Conservation (phyloP, 92 coral and sea anemone genomes). For the Palythoa grandis region DNA sequence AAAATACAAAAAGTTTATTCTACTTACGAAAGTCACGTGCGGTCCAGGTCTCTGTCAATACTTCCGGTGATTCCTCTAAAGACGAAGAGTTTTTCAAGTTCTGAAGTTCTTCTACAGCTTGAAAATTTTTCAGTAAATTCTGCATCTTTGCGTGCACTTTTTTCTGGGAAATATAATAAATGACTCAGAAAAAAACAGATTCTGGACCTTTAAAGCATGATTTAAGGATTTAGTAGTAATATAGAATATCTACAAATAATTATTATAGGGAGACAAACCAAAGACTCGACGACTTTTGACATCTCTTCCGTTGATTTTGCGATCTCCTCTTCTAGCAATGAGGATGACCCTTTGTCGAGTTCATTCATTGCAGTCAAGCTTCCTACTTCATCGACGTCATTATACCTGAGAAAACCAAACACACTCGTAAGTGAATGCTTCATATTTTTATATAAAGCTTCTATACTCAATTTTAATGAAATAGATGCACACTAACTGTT, state of each 20-base stretch:
- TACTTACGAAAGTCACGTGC: conserved; percentile 82
- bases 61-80: conserved; percentile 25
- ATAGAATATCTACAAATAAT: neutral
- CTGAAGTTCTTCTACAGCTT: conserved; percentile 73
- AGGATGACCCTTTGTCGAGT: conserved; percentile 46
- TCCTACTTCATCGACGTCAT: conserved; percentile 50
- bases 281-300: conserved; percentile 64
- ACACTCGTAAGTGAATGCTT: neutral
- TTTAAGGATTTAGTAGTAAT: neutral
- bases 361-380: conserved; percentile 56
- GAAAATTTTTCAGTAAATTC: conserved; percentile 71
- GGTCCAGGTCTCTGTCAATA: conserved; percentile 81
- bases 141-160: conserved; percentile 75
- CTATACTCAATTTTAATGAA: neutral
- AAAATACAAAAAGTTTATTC: neutral
- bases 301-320: conserved; percentile 80
- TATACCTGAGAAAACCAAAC: conserved; percentile 35
- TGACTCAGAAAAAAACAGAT: neutral
- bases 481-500: conserved; percentile 64
- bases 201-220: neutral
- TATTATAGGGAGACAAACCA: conserved; percentile 26
- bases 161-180: conserved; percentile 52
- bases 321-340: conserved; percentile 68
- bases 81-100: conserved; percentile 54
- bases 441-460: neutral